Evolutionary conservation across 35 echinoderm and acorn worm genomes (phyloP), one percentile per base, ranked within the genome.

Genomic region (Patiria miniata): DNA sequence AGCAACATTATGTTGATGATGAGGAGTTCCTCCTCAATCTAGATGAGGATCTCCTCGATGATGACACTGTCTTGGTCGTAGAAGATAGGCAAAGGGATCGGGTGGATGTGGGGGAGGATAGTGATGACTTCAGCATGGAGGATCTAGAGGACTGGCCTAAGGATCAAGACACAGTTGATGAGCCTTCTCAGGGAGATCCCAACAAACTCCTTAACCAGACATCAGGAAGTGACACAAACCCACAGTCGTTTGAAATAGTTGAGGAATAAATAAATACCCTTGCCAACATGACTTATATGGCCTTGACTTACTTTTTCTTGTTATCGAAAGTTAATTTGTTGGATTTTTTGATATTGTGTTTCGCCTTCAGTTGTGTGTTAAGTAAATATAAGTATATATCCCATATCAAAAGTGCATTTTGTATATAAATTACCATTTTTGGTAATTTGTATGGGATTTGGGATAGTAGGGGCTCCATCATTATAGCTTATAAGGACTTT

Each of bases 81-180:
- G 29, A 32, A 10, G 65, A 73, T 18, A 73, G 29, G 65, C 65
- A 32, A 73, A 23, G 34, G 5, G 29, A 68, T 29, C 16, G 32
- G 61, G 22, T n/a, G 61, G 61, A 68, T 68, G 61, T 9, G 4
- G 42, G 42, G 42, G 42, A 47, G 32, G 61, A 73, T 73, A 73
- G 65, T 73, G 65, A 73, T 73, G 65, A 73, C 65, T 73, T 73
- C 65, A 73, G 65, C 34, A 73, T 73, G 65, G 65, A 73, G 14
- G 65, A 73, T 73, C 34, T 73, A 34, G 34, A 26, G 34, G 65
- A 73, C 34, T 73, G 65, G 65, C 65, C 65, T 26, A 30, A 73
- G 34, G 26, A 73, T 34, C 4, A 18, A 2, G 65, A 73, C 1
- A 6, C 26, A 2, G 9, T 32, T 7, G 65, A 73, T 73, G 65